These are phyloP conservation scores for Otolemur crassicaudatus DNA, from an alignment of 2,797 vertebrate species.

Conservation along the genomic window DNA sequence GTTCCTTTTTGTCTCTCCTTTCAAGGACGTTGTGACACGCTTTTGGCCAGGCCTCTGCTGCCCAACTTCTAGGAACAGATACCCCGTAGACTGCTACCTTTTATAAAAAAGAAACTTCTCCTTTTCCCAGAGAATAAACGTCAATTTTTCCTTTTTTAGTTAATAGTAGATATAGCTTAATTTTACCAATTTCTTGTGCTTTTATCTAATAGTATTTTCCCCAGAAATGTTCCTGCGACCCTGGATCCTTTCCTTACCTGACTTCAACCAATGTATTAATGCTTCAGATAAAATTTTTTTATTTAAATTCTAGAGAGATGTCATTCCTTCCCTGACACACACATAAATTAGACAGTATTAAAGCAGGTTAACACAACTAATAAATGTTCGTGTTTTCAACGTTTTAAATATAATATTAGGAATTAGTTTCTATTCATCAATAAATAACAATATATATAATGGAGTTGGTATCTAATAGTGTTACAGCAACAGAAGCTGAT, in stretches of 20 bases:
- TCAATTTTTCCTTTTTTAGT: background rate
- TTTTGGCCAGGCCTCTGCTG: background rate
- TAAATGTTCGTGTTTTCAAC: background rate
- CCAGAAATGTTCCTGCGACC: background rate
- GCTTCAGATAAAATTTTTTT: background rate
- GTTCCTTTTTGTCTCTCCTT: background rate
- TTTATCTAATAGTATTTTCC: background rate
- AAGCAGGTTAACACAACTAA: background rate
- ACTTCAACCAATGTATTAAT: background rate
- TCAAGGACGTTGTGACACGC: background rate
- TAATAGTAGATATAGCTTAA: background rate
- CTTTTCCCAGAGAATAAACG: background rate
- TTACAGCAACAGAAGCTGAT: background rate
- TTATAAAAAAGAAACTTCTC: background rate
- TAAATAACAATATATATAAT: background rate
- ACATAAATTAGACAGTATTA: background rate
- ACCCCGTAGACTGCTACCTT: background rate
- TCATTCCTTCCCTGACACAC: background rate
- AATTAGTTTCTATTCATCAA: constrained; percentile 7
- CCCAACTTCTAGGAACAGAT: background rate
- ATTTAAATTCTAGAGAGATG: background rate
- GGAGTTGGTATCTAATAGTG: background rate
- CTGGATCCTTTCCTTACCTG: background rate
- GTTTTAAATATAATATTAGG: constrained; percentile 18
- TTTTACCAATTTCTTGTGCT: background rate